phyloP scores from a whole-genome alignment of 37 sponge, comb jelly and placozoan species.

The Aplysina aerophoba region DNA sequence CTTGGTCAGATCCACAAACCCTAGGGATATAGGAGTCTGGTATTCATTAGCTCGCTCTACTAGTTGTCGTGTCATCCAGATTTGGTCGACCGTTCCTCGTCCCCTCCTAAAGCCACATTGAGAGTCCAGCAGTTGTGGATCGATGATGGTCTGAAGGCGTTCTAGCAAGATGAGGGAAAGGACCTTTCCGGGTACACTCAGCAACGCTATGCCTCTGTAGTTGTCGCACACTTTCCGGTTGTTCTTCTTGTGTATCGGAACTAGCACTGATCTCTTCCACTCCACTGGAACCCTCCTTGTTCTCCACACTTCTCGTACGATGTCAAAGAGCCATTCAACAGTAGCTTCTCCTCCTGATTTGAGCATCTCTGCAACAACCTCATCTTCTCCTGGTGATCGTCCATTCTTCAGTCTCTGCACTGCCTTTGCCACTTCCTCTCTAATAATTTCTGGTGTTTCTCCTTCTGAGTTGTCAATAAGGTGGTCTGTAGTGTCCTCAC shows the following conservation, averaged over 20 bases:
- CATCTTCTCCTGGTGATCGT: constrained; percentile 38
- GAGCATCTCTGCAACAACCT: constrained; percentile 29
- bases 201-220: constrained; percentile 25
- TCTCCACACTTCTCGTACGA: constrained; percentile 24
- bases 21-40: constrained; percentile 1
- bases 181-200: constrained; percentile 14
- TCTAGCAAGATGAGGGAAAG: constrained; percentile 20
- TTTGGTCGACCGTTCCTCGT: constrained; percentile 24
- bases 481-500: neutral
- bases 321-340: constrained; percentile 17
- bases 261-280: constrained; percentile 17
- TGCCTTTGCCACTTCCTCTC: constrained; percentile 32
- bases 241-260: constrained; percentile 24
- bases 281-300: neutral
- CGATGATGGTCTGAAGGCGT: constrained; percentile 12
- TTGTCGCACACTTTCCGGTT: constrained; percentile 21
- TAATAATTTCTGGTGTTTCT: neutral
- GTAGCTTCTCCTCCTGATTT: constrained; percentile 25
- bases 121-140: constrained; percentile 16
- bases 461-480: constrained; percentile 10
- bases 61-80: constrained; percentile 15
- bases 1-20: constrained; percentile 25
- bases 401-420: constrained; percentile 33
- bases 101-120: constrained; percentile 26
- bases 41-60: constrained; percentile 22